These are phyloP conservation scores for Felis chaus DNA, from an alignment of 2,113 vertebrate species.

Conservation along the genomic window DNA sequence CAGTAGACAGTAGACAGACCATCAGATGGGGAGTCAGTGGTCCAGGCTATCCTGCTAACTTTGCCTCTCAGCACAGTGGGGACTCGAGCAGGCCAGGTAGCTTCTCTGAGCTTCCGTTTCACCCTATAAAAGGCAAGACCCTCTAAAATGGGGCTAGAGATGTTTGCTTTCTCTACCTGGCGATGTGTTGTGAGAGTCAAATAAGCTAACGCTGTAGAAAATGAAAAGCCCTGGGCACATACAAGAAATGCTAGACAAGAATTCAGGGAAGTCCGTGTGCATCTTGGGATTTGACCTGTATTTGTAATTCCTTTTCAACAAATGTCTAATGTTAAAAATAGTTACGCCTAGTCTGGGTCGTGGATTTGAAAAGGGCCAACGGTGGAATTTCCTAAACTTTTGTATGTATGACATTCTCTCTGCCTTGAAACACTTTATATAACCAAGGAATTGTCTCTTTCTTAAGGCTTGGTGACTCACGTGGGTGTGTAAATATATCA, in stretches of 20 bases:
- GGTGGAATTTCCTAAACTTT: conserved; percentile 15
- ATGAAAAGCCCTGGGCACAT: not conserved
- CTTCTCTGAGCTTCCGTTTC: conserved; percentile 9
- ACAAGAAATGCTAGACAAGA: not conserved
- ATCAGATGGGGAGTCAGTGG: not conserved
- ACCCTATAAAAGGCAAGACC: not conserved
- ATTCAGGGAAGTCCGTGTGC: not conserved
- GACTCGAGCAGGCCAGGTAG: not conserved
- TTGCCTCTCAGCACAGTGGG: not conserved
- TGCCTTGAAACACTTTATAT: conserved; percentile 56
- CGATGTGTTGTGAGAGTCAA: not conserved
- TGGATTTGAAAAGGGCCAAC: conserved; percentile 24
- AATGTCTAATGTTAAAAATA: conserved; percentile 36
- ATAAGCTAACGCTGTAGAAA: not conserved
- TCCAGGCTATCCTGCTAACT: not conserved
- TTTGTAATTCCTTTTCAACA: conserved; percentile 47
- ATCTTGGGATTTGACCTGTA: not conserved
- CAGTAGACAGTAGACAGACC: not conserved
- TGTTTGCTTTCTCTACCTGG: conserved; percentile 4
- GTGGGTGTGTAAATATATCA: not conserved
- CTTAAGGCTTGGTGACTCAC: not conserved
- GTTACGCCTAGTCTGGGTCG: conserved; percentile 10
- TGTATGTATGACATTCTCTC: conserved; percentile 29
- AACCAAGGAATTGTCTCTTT: conserved; percentile 33
- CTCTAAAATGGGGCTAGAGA: not conserved